Evolutionary conservation across 2,113 vertebrate species (phyloP), one percentile per base, ranked within the genome.

Genomic region (Labeo catla): DNA sequence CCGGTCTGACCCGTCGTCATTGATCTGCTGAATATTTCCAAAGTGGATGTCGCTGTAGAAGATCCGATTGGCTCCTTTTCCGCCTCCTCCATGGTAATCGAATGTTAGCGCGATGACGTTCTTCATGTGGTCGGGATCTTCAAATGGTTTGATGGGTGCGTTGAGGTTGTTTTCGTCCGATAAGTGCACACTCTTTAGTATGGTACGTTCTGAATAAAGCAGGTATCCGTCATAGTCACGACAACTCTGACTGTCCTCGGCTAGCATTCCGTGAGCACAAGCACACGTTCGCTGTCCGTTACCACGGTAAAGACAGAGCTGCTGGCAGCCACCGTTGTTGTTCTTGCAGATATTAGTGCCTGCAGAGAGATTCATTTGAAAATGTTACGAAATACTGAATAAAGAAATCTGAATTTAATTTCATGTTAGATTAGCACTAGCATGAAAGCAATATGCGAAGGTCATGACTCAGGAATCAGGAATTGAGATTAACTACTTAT

Each of bases 1-100:
- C 88, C 97, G 95, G 7, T 97, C 96, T 0, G 96, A 97, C 50
- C 98, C 98, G 0, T 99, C 97, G 0, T 99, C 97, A 0, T 96
- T 98, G 95, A 99, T 98, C 92, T 97, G 97, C 92, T 99, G 98
- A 90, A 99, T 99, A 95, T 99, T 99, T 11, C 98, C 98, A 0
- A 98, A 99, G 93, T 99, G 98, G 92, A 99, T 99, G 92, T 99
- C 98, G 0, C 98, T 99, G 94, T 96, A 99, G 95, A 99, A 99
- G 86, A 99, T 96, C 21, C 97, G 97, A 86, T 98, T 98, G 0
- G 96, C 96, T 73, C 96, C 97, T 8, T 95, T 96, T 6, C 94
- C 94, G 49, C 95, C 94, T 10, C 96, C 94, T 0, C 95, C 95
- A 21, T 97, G 94, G 90, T 98, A 98, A 91, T 99, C 98, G 0